Evolutionary conservation across 2,888 invertebrate genomes (phyloP).

Genomic region (Melipona bicolor): DNA sequence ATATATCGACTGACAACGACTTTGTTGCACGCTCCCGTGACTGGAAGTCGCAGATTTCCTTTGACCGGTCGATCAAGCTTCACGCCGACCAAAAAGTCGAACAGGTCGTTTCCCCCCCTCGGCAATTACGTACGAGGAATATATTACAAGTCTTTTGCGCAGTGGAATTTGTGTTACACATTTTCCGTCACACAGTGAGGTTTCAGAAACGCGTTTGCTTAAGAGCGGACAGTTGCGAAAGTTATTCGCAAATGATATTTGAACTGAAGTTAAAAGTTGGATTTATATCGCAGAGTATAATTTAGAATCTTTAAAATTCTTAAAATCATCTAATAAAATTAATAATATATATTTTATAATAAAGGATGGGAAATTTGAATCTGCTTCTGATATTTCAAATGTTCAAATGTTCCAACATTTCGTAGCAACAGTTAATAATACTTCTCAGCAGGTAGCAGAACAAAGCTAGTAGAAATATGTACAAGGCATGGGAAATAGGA

Average conservation of each 20-base stretch:
- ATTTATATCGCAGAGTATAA: not conserved
- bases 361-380: too few species aligned
- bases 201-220: not conserved
- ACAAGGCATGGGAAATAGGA: slow-evolving; percentile 9
- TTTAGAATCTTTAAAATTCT: not conserved
- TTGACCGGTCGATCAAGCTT: slow-evolving; percentile 70
- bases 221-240: not conserved
- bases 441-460: not conserved
- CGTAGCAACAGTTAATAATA: not conserved
- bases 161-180: not conserved
- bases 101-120: slow-evolving; percentile 17
- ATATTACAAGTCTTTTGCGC: not conserved
- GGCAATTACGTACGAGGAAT: slow-evolving; percentile 19
- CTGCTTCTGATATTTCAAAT: not conserved
- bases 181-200: not conserved
- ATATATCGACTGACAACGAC: slow-evolving; percentile 65
- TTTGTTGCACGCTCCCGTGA: slow-evolving; percentile 70
- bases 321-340: not conserved
- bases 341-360: too few species aligned
- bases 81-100: slow-evolving; percentile 41
- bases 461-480: not conserved
- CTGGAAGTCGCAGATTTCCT: slow-evolving; percentile 76
- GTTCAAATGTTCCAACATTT: not conserved
- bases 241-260: not conserved
- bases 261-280: too few species aligned